A percentile compares a stretch with the other conserved stretches of the same genome.
phyloP scores from a whole-genome alignment of 2,797 vertebrate genomes.

The Alectoris magna region DNA sequence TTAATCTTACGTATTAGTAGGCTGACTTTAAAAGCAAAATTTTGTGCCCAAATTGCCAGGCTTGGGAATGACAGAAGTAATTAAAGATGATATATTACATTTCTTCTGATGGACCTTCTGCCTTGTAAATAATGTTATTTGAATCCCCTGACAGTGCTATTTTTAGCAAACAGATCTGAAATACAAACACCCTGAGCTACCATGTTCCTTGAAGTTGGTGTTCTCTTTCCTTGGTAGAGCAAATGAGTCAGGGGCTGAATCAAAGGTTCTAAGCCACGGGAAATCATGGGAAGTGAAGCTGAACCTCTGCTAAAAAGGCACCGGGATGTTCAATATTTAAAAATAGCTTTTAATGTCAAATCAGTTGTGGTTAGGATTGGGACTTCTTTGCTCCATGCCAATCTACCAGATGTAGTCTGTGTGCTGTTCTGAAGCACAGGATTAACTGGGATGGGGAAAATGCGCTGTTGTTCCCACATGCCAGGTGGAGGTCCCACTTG shows the following conservation, averaged over 20 bases:
- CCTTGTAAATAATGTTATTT: neutral
- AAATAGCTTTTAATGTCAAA: neutral
- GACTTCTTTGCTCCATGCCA: neutral
- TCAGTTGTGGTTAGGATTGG: accelerated
- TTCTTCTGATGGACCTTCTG: neutral
- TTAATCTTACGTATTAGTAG: neutral
- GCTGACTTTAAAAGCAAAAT: neutral
- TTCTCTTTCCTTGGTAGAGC: neutral
- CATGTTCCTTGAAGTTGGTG: neutral
- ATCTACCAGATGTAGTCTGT: accelerated
- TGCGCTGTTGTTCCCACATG: accelerated
- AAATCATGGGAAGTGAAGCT: neutral
- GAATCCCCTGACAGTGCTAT: neutral
- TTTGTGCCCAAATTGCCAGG: neutral
- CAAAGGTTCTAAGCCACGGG: neutral
- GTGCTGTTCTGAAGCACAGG: neutral
- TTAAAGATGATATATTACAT: neutral
- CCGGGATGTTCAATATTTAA: neutral
- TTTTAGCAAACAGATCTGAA: neutral
- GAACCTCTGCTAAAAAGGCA: neutral
- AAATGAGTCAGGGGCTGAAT: neutral
- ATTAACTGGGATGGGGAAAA: neutral
- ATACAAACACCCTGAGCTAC: neutral
- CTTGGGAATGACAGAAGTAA: neutral
- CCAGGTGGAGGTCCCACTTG: neutral